Evolutionary conservation across 2,113 vertebrate species (phyloP).

Genomic region (Indicator maculatus): DNA sequence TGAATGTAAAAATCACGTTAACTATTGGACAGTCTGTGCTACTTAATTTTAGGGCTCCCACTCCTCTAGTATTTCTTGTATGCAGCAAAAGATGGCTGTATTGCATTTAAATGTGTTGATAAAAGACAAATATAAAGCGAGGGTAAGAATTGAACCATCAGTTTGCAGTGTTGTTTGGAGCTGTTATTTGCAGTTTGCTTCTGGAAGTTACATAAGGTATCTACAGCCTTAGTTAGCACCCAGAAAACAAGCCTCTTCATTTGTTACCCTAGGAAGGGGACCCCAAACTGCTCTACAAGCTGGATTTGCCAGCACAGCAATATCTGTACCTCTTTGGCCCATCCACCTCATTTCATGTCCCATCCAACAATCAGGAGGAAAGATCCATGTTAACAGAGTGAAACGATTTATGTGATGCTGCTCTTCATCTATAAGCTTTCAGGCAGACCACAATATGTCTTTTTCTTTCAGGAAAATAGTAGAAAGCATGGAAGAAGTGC

Average conservation of each 20-base stretch:
- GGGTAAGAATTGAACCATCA: slow-evolving; percentile 16
- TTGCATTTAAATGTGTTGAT: slow-evolving; percentile 46
- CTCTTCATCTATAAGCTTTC: background rate
- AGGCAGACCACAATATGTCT: background rate
- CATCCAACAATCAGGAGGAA: background rate
- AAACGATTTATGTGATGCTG: background rate
- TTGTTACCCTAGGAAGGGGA: background rate
- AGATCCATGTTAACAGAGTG: background rate
- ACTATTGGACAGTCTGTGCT: slow-evolving; percentile 80
- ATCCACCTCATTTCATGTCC: background rate
- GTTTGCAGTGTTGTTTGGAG: slow-evolving; percentile 25
- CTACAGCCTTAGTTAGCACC: background rate
- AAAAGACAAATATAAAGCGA: slow-evolving; percentile 8
- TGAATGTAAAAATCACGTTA: slow-evolving; percentile 76
- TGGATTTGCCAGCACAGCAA: background rate
- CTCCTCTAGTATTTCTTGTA: slow-evolving; percentile 77
- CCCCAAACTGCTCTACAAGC: no score
- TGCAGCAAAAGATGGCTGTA: slow-evolving; percentile 54
- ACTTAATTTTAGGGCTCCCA: slow-evolving; percentile 80
- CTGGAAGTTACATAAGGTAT: background rate
- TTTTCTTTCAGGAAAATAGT: background rate
- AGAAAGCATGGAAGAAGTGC: background rate
- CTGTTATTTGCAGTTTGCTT: background rate
- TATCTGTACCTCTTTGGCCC: background rate
- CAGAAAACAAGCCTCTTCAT: background rate